Evolutionary conservation across 2,113 vertebrate species (phyloP), one percentile per base, ranked within the genome.

Genomic region (Hypocryptadius cinnamomeus): DNA sequence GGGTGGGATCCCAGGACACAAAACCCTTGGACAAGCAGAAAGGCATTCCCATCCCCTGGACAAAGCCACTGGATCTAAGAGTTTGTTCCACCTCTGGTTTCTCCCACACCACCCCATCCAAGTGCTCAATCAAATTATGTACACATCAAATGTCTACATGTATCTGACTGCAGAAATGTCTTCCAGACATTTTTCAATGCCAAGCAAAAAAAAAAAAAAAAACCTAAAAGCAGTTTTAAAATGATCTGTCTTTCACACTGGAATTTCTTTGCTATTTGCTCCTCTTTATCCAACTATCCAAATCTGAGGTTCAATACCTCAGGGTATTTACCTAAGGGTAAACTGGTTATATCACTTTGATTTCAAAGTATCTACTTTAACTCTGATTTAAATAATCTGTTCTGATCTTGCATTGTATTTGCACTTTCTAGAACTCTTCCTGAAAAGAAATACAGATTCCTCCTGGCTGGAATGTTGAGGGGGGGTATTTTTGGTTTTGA

Each of bases 311-410:
- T 88, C 5, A 6, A 45, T 6, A 76, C 3, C 16, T 48, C 68
- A 63, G 48, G 39, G 11, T 45, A 39, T 54, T 83, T 83, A 72
- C 23, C 18, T 73, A 30, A 65, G 15, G 2, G 11, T 13, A 47
- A 90, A 59, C 50, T 45, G n/a, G 45, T 42, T 77, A 88, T 72
- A 80, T 22, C 14, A 54, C 15, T 68, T 24, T 22, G 28, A 86
- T 16, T 56, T 87, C 45, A 23, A 91, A 87, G 40, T 28, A 76
- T 28, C 28, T 85, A 21, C 16, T 60, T 85, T 24, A 76, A 79
- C 37, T 48, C 45, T 15, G 33, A 92, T 74, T 80, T 90, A 80
- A 92, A 92, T 81, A 70, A 84, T 8, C 66, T 77, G 30, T 53
- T 77, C 60, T 74, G 51, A 73, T 63, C 47, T 78, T 66, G 51